phyloP scores from a whole-genome alignment of 2,113 vertebrate species.

The Thalassoma bifasciatum region DNA sequence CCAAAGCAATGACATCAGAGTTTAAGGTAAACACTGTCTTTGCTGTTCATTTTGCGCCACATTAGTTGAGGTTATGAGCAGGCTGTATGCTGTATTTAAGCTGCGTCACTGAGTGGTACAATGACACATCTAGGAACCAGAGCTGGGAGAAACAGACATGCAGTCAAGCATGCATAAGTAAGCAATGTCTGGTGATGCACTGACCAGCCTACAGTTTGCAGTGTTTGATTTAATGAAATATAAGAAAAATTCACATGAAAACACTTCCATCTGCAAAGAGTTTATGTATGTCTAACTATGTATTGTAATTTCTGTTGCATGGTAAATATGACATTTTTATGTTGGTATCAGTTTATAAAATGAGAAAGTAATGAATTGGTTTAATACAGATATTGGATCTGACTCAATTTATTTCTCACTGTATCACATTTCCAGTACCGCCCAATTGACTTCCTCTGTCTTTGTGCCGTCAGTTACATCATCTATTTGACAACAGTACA shows the following conservation, averaged over 20 bases:
- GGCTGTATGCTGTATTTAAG: constrained; percentile 9
- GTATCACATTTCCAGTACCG: constrained; percentile 19
- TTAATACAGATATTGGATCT: neutral
- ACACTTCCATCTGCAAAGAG: neutral
- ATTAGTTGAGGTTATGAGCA: constrained; percentile 59
- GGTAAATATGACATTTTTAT: neutral
- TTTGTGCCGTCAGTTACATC: neutral
- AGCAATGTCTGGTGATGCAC: neutral
- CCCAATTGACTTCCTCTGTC: neutral
- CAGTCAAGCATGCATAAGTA: neutral
- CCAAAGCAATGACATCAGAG: constrained; percentile 37
- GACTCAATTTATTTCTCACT: neutral
- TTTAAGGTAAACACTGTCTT: constrained; percentile 63
- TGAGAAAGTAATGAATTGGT: neutral
- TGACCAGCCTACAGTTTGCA: neutral
- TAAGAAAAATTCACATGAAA: neutral
- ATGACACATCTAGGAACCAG: constrained; percentile 51
- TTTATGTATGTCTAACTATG: neutral
- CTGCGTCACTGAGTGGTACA: constrained; percentile 44
- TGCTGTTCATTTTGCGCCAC: constrained; percentile 11
- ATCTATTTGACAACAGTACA: constrained; percentile 12
- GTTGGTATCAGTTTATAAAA: neutral
- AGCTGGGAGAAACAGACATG: constrained; percentile 16
- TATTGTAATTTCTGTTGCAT: neutral
- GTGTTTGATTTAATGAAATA: neutral